Percentiles rank a stretch among this genome's conserved stretches.
These are phyloP conservation scores for Oryzias dopingdopingensis DNA, from an alignment of 2,797 vertebrate species.

Conservation along the genomic window DNA sequence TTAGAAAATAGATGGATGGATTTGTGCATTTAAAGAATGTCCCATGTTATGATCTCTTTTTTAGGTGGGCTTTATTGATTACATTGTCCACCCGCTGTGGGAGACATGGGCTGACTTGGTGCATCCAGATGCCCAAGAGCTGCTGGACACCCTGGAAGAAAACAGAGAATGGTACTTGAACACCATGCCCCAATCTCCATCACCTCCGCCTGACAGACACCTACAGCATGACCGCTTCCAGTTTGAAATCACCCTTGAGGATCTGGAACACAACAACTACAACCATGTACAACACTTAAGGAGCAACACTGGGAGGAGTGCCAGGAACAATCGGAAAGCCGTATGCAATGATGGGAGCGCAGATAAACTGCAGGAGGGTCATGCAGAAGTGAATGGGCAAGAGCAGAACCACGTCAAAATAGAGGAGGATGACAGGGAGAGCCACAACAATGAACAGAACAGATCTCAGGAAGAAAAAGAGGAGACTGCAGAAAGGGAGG, in stretches of 20 bases:
- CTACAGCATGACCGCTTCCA: conserved; percentile 89
- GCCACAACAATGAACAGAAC: conserved; percentile 50
- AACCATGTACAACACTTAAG: conserved; percentile 52
- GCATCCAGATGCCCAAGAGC: conserved; percentile 92
- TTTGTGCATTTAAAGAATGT: too few relatives aligned
- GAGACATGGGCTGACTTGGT: conserved; percentile 96
- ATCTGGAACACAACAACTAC: conserved; percentile 78
- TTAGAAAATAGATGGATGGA: too few relatives aligned
- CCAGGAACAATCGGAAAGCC: background rate
- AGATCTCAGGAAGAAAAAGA: conserved; percentile 17
- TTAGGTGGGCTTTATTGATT: conserved; percentile 95
- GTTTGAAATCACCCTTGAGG: conserved; percentile 90
- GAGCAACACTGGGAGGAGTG: conserved; percentile 14
- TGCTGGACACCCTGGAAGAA: conserved; percentile 92
- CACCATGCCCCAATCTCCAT: conserved; percentile 93
- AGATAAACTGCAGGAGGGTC: background rate
- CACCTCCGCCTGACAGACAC: conserved; percentile 85
- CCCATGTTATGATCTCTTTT: background rate
- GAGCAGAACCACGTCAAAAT: background rate
- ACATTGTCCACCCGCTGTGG: conserved; percentile 93
- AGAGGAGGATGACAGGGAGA: conserved; percentile 44
- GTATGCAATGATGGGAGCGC: background rate
- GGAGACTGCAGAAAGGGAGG: background rate
- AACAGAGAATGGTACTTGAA: conserved; percentile 96
- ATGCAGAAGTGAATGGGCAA: background rate